Conservation (phyloP, 2,888 invertebrate genomes). For the Nemoura dubitans region DNA sequence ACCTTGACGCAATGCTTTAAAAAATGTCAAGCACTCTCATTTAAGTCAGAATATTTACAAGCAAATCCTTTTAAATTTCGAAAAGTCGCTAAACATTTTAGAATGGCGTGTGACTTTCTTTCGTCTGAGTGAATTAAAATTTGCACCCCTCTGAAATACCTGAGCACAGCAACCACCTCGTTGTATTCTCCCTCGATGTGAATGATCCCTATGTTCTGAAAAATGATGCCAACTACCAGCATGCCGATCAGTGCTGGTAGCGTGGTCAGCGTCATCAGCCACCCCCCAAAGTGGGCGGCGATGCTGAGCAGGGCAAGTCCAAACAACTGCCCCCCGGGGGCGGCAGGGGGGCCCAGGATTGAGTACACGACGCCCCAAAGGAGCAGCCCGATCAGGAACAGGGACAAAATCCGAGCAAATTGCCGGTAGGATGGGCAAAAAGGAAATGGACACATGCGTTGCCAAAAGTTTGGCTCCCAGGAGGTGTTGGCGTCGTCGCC, state of each 20-base stretch:
- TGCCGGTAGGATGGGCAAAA: conserved; percentile 86
- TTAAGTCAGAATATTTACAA: neutral
- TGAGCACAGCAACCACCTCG: conserved; percentile 74
- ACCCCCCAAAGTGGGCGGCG: conserved; percentile 83
- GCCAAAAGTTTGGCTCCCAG: conserved; percentile 86
- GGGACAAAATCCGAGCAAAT: conserved; percentile 78
- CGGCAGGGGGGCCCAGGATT: conserved; percentile 77
- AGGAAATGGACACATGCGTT: conserved; percentile 82
- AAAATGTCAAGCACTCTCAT: neutral
- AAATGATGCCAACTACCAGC: conserved; percentile 81
- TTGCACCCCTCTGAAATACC: conserved; percentile 62
- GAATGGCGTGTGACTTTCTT: neutral
- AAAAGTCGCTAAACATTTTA: neutral
- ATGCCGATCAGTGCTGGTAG: conserved; percentile 88
- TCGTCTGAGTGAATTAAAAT: neutral
- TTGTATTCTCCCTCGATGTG: conserved; percentile 74
- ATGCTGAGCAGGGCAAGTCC: conserved; percentile 78
- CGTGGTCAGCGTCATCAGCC: conserved; percentile 79
- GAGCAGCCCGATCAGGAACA: conserved; percentile 70
- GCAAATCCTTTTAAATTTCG: neutral
- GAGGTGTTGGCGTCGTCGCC: conserved; percentile 62
- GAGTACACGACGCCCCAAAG: conserved; percentile 72
- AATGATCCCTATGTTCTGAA: conserved; percentile 78
- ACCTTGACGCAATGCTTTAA: neutral
- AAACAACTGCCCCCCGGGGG: conserved; percentile 85